Evolutionary conservation across 2,888 invertebrate species (phyloP).

Genomic region (Ennomos fuscantarius): DNA sequence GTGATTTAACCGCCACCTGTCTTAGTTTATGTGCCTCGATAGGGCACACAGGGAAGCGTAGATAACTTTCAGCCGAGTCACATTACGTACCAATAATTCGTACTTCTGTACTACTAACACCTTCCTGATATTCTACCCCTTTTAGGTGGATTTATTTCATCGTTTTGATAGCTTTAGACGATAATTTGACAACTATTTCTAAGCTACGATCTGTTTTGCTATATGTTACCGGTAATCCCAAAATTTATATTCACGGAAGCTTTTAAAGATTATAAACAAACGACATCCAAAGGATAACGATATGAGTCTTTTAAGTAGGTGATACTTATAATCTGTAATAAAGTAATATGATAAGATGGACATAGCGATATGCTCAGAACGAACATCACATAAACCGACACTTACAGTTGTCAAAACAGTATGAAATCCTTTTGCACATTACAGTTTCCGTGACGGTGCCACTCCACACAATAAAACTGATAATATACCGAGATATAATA

Average conservation of each 20-base stretch:
- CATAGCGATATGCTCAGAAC: slow-evolving; percentile 43
- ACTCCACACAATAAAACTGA: slow-evolving; percentile 36
- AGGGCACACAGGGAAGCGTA: slow-evolving; percentile 64
- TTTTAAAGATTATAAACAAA: slow-evolving; percentile 12
- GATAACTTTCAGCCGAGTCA: slow-evolving; percentile 41
- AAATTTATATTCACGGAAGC: slow-evolving; percentile 10
- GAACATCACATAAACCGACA: slow-evolving; percentile 41
- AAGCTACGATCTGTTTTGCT: background rate
- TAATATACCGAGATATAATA: slow-evolving; percentile 46
- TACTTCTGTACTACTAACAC: slow-evolving; percentile 31
- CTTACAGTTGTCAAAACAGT: slow-evolving; percentile 43
- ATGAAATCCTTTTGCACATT: slow-evolving; percentile 42
- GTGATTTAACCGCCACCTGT: slow-evolving; percentile 73
- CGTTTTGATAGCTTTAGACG: slow-evolving; percentile 9
- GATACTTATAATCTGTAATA: slow-evolving; percentile 29
- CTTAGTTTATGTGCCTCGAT: slow-evolving; percentile 70
- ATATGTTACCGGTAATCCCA: background rate
- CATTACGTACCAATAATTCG: slow-evolving; percentile 38
- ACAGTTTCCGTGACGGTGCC: slow-evolving; percentile 40
- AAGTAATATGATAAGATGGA: slow-evolving; percentile 42
- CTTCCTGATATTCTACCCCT: slow-evolving; percentile 31
- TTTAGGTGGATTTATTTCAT: slow-evolving; percentile 19
- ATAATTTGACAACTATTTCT: slow-evolving; percentile 32
- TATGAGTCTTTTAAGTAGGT: slow-evolving; percentile 29
- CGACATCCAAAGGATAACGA: background rate